Evolutionary conservation across 2,797 vertebrate species (phyloP).

Genomic region (Gambelia wislizenii): DNA sequence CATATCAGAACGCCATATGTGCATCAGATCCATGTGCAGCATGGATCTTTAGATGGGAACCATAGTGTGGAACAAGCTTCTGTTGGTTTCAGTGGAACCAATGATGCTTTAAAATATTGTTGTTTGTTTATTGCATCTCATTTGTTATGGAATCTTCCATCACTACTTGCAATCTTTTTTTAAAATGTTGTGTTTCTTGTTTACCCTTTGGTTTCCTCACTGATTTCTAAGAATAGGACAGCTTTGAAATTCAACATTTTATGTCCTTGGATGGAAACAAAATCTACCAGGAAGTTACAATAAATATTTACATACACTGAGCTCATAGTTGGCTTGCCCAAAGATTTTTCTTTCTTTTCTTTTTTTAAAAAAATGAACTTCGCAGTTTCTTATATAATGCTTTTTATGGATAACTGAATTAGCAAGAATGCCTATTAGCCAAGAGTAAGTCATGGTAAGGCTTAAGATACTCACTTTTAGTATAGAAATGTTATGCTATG

Average conservation of each 20-base stretch:
- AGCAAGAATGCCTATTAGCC: neutral
- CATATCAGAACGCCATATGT: neutral
- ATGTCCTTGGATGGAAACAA: constrained; percentile 9
- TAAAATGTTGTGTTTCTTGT: neutral
- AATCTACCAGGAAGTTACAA: neutral
- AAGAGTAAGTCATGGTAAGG: neutral
- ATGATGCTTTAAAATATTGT: neutral
- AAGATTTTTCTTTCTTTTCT: neutral
- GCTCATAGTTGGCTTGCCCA: neutral
- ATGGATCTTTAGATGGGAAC: neutral
- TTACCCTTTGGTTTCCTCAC: neutral
- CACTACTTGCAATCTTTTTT: neutral
- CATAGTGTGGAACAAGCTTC: neutral
- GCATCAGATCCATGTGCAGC: neutral
- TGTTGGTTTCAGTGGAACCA: neutral
- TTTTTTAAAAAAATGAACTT: neutral
- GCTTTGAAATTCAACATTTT: constrained; percentile 7
- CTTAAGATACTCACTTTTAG: neutral
- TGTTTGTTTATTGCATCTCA: neutral
- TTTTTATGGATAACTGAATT: neutral
- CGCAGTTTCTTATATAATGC: neutral
- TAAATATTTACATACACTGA: constrained; percentile 17
- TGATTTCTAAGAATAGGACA: neutral
- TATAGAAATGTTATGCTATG: neutral
- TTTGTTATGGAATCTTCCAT: neutral